Evolutionary conservation across 2,797 vertebrate genomes (phyloP).

Genomic region (Pagetopsis macropterus): DNA sequence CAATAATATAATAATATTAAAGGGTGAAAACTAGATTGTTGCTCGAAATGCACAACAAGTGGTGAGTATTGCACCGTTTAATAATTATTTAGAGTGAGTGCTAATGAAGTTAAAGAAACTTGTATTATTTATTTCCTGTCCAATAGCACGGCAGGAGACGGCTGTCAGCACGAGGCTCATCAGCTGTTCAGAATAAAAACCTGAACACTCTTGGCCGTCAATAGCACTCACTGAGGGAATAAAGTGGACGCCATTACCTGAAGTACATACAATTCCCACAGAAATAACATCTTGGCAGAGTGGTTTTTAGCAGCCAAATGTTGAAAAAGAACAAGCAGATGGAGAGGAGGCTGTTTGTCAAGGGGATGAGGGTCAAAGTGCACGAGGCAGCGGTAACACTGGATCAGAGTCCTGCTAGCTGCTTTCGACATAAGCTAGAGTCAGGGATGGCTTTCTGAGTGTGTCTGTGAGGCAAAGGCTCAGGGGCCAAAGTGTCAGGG

Average conservation of each 20-base stretch:
- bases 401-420: constrained; percentile 36
- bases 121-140: constrained; percentile 1
- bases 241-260: constrained; percentile 58
- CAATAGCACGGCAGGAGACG: constrained; percentile 35
- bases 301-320: neutral
- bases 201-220: constrained; percentile 37
- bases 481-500: too few species aligned
- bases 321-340: constrained; percentile 7
- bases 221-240: constrained; percentile 51
- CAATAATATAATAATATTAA: too few species aligned
- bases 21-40: too few species aligned
- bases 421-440: constrained; percentile 6
- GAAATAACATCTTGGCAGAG: constrained; percentile 47
- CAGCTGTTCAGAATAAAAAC: constrained; percentile 48
- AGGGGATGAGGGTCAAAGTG: constrained; percentile 30
- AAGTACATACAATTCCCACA: constrained; percentile 50
- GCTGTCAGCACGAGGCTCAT: constrained; percentile 35
- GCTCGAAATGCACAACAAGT: too few species aligned
- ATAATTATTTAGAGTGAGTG: neutral
- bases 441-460: too few species aligned
- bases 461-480: too few species aligned
- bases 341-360: constrained; percentile 19
- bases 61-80: too few species aligned
- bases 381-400: constrained; percentile 10
- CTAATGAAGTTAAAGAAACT: constrained; percentile 2